These are phyloP conservation scores for Elysia crispata DNA, from an alignment of 2,888 invertebrate genomes.

Conservation along the genomic window DNA sequence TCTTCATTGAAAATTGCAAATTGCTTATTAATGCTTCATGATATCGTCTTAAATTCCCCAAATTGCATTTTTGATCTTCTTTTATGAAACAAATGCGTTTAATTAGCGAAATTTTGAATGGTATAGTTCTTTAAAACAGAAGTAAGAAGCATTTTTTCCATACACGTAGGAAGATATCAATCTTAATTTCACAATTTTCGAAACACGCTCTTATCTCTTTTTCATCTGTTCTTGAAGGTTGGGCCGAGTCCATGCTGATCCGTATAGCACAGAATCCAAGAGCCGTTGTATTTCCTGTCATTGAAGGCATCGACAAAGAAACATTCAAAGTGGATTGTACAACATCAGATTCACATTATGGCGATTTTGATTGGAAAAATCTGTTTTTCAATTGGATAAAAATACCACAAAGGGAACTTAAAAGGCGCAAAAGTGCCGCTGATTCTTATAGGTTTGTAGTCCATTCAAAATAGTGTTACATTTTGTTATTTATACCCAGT, in stretches of 20 bases:
- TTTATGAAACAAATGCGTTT: too few species aligned
- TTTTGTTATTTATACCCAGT: too few species aligned
- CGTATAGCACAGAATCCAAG: slow-evolving; percentile 33
- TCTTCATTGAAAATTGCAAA: too few species aligned
- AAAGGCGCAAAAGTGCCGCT: slow-evolving; percentile 23
- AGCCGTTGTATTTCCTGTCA: slow-evolving; percentile 45
- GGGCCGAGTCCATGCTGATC: slow-evolving; percentile 33
- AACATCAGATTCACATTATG: not conserved
- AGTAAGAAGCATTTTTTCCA: not conserved
- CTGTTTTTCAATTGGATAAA: slow-evolving; percentile 47
- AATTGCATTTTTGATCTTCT: too few species aligned
- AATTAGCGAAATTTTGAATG: too few species aligned
- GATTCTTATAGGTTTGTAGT: slow-evolving; percentile 47
- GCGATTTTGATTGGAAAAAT: slow-evolving; percentile 43
- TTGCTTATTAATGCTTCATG: too few species aligned
- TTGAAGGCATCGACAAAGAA: slow-evolving; percentile 36
- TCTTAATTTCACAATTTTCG: too few species aligned
- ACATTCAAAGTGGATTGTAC: slow-evolving; percentile 6
- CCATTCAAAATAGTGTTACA: too few species aligned
- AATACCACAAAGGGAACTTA: slow-evolving; percentile 42
- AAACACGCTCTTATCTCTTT: not conserved
- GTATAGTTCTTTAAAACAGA: too few species aligned
- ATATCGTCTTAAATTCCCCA: too few species aligned
- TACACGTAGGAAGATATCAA: too few species aligned
- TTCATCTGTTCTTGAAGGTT: slow-evolving; percentile 16